phyloP scores from a whole-genome alignment of 2,113 vertebrate species.

The Pseudorasbora parva region DNA sequence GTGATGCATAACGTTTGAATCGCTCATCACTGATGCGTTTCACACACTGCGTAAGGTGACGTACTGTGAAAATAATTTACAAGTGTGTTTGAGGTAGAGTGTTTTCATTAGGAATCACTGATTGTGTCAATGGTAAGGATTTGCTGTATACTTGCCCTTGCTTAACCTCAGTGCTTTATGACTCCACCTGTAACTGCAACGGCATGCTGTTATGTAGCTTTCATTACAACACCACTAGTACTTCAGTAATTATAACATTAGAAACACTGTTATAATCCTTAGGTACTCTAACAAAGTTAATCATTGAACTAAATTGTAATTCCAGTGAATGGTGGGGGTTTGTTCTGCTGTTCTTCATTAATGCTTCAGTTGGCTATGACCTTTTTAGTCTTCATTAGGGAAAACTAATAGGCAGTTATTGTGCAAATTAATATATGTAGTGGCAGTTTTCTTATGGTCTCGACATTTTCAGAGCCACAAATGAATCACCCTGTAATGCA shows the following conservation, averaged over 20 bases:
- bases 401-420: constrained; percentile 26
- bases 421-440: constrained; percentile 36
- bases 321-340: constrained; percentile 35
- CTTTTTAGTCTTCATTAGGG: constrained; percentile 32
- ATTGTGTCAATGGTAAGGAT: constrained; percentile 30
- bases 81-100: constrained; percentile 7
- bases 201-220: constrained; percentile 38
- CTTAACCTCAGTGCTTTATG: constrained; percentile 38
- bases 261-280: constrained; percentile 25
- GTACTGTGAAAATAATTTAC: not conserved
- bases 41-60: not conserved
- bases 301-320: constrained; percentile 3
- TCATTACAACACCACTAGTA: constrained; percentile 3
- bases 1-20: not conserved
- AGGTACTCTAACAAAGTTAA: constrained; percentile 36
- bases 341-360: constrained; percentile 24
- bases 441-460: constrained; percentile 32
- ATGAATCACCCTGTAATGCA: constrained; percentile 24
- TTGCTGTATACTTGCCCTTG: constrained; percentile 25
- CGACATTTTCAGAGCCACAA: constrained; percentile 27
- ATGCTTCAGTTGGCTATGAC: constrained; percentile 24
- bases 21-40: constrained; percentile 10
- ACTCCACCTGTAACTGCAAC: constrained; percentile 13
- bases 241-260: constrained; percentile 24
- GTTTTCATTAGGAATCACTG: not conserved